A percentile compares a stretch with the other conserved stretches of the same genome.
Conservation (phyloP, 1,140 invertebrate species). For the Pachyrhynchus sulphureomaculatus region DNA sequence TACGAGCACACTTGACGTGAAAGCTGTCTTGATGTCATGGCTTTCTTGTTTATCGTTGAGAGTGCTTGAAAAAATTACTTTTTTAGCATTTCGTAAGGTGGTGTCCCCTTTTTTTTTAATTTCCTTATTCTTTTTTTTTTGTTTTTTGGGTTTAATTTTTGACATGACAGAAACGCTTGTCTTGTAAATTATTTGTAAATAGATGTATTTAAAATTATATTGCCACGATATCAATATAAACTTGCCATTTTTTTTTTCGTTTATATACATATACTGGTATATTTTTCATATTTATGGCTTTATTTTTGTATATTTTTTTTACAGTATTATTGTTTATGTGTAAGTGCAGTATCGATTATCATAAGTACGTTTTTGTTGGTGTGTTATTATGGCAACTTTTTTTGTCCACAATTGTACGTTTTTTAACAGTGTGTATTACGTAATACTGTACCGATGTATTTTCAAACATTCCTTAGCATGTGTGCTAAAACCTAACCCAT, state of each 20-base stretch:
- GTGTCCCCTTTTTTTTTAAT: neutral
- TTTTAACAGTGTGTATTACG: neutral
- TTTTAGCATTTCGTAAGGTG: neutral
- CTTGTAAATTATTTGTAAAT: slow-evolving; percentile 32
- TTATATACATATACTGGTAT: slow-evolving; percentile 23
- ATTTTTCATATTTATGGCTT: slow-evolving; percentile 21
- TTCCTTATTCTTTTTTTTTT: neutral
- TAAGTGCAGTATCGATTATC: slow-evolving; percentile 15
- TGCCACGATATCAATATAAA: slow-evolving; percentile 31
- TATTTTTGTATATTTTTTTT: slow-evolving; percentile 39
- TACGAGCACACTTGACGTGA: neutral
- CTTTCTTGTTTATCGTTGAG: neutral
- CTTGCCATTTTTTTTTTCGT: slow-evolving; percentile 39
- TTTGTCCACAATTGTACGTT: neutral
- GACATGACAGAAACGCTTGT: slow-evolving; percentile 5
- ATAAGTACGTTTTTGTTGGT: slow-evolving; percentile 19
- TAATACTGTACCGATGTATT: neutral
- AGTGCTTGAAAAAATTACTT: neutral
- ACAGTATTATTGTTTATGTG: slow-evolving; percentile 34
- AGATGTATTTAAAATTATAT: slow-evolving; percentile 32
- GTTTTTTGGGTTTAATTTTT: slow-evolving; percentile 1
- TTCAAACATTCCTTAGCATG: neutral
- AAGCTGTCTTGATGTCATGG: slow-evolving; percentile 3
- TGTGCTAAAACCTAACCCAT: neutral
- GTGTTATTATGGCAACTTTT: slow-evolving; percentile 3